Evolutionary conservation across 2,113 vertebrate genomes (phyloP).

Genomic region (Microtus pennsylvanicus): DNA sequence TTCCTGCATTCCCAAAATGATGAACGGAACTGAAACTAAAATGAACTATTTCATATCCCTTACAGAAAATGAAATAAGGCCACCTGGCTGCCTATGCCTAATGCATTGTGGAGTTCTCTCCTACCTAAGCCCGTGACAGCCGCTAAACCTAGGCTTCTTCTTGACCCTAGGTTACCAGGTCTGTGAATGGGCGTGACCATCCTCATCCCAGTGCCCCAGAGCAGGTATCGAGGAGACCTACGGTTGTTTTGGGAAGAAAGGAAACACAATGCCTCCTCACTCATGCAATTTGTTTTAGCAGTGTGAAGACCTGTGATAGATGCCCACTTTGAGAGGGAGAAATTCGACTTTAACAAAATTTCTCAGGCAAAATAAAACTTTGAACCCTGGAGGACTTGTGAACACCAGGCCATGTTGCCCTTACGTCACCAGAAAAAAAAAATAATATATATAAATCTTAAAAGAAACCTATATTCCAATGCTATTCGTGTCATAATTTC

Average conservation of each 20-base stretch:
- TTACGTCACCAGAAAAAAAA: conserved; percentile 23
- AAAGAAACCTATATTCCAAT: conserved; percentile 21
- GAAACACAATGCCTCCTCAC: background rate
- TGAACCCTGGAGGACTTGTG: background rate
- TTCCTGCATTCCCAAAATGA: background rate
- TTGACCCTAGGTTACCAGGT: background rate
- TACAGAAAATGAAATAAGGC: background rate
- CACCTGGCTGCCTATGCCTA: background rate
- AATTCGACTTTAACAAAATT: conserved; percentile 41
- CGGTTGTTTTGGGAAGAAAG: background rate
- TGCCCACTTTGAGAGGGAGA: background rate
- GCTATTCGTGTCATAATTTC: conserved; percentile 10
- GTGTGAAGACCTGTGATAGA: background rate
- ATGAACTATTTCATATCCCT: background rate
- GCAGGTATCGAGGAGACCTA: background rate
- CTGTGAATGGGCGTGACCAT: background rate
- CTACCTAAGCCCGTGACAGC: background rate
- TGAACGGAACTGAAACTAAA: background rate
- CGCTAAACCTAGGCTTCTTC: background rate
- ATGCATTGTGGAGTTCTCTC: background rate
- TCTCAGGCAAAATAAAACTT: background rate
- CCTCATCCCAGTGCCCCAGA: background rate
- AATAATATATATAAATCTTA: conserved; percentile 13
- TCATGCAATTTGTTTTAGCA: background rate
- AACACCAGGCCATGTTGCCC: conserved; percentile 8